Evolutionary conservation across 2,888 invertebrate genomes (phyloP), one percentile per base, ranked within the genome.

Genomic region (Odontocolon sp.): DNA sequence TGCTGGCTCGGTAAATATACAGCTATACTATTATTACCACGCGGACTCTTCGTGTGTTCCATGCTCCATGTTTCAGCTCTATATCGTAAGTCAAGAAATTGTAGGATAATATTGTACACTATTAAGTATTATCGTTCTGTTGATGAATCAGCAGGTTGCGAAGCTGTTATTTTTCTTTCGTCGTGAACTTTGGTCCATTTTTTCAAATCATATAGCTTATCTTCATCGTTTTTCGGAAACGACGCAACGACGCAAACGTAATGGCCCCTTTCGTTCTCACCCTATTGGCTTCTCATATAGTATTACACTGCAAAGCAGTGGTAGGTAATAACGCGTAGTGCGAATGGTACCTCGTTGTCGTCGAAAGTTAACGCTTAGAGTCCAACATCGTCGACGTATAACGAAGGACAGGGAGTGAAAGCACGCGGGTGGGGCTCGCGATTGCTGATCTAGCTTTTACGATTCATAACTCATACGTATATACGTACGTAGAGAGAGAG

Each of bases 381-480:
- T 59, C 52, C 59, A 18, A 42, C 31, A 56, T 61, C 71, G 76
- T 61, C 67, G 61, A 64, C 68, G n/a, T n/a, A 47, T 33, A 67
- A 31, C 47, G 61, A 42, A 57, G 57, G 52, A 57, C 63, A 54
- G 57, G n/a, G n/a, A 28, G 56, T 14, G 75, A 69, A 11, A 64
- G 61, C 63, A 63, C 47, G 66, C 69, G 69, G 73, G 66, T 70
- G 75, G 64, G 69, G 52, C 31, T 28, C 18, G 59, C 77, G 73
- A 77, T 77, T 77, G 77, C 77, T 77, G 73, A 77, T 89, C 89
- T 87, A 86, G 84, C 87, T 87, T 89, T 90, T 89, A 89, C 88
- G 89, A 89, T 88, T 88, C 89, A 89, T 89, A 90, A 90, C 87
- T 88, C 85, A 85, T 16, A 45, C 50, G 26, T 47, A 64, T 28